A percentile compares a stretch with the other conserved stretches of the same genome.
Conservation (phyloP, 1,140 invertebrate species). For the Pseudomyrmex flavicornis region DNA sequence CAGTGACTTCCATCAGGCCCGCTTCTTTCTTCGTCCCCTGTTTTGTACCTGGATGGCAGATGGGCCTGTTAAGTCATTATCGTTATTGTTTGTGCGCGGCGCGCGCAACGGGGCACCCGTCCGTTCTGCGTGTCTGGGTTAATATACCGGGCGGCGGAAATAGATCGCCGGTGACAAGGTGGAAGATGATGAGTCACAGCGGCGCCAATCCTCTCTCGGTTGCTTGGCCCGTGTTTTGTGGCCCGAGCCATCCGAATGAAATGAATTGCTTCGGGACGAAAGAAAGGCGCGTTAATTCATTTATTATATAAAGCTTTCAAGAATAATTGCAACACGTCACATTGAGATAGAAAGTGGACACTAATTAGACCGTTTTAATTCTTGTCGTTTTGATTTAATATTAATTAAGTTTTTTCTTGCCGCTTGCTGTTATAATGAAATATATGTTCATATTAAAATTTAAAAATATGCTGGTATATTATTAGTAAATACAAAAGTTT, state of each 20-base stretch:
- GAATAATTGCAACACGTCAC: constrained; percentile 3
- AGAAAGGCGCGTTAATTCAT: neutral
- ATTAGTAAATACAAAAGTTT: neutral
- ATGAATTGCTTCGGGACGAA: constrained; percentile 21
- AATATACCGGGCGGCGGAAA: constrained; percentile 63
- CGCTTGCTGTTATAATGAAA: neutral
- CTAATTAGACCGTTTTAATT: neutral
- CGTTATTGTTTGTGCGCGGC: constrained; percentile 67
- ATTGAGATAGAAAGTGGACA: neutral
- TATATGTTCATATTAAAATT: neutral
- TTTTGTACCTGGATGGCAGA: constrained; percentile 53
- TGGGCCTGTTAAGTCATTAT: constrained; percentile 73
- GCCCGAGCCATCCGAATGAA: constrained; percentile 22
- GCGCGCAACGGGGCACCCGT: constrained; percentile 43
- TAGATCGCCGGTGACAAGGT: constrained; percentile 21
- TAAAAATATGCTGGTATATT: too few relatives aligned
- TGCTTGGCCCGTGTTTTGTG: constrained; percentile 24
- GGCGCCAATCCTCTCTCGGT: constrained; percentile 36
- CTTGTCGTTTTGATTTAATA: neutral
- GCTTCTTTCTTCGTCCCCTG: constrained; percentile 39
- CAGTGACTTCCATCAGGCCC: constrained; percentile 58
- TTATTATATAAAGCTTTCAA: constrained; percentile 12
- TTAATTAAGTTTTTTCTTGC: neutral
- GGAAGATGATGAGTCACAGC: constrained; percentile 52
- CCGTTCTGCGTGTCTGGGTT: constrained; percentile 21